Evolutionary conservation across 2,888 invertebrate species (phyloP).

Genomic region (Melinaea marsaeus): DNA sequence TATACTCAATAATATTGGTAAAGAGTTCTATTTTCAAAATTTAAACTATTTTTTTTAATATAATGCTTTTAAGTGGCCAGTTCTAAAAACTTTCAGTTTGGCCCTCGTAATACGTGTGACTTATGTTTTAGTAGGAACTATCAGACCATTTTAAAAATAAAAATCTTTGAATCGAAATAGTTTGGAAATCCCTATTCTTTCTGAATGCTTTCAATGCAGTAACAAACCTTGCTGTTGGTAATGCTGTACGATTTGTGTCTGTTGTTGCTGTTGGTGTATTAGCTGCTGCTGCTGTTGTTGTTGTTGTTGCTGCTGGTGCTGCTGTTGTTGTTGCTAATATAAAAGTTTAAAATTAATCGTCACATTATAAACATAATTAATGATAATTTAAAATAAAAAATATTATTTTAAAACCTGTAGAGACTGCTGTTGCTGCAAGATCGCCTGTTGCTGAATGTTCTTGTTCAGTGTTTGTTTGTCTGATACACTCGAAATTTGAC

Average conservation of each 20-base stretch:
- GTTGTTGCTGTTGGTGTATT: constrained; percentile 56
- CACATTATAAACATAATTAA: constrained; percentile 22
- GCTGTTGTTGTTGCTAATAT: constrained; percentile 49
- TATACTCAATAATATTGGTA: no score
- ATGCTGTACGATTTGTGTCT: constrained; percentile 68
- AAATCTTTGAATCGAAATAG: no score
- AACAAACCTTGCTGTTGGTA: constrained; percentile 63
- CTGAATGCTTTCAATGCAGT: background rate
- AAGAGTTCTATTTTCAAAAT: no score
- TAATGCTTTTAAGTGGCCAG: no score
- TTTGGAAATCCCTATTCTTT: background rate
- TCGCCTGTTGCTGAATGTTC: constrained; percentile 65
- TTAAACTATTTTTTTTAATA: no score
- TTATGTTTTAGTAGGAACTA: no score
- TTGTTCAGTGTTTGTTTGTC: constrained; percentile 76
- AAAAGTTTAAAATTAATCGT: constrained; percentile 43
- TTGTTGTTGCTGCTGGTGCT: constrained; percentile 60
- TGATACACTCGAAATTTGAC: constrained; percentile 68
- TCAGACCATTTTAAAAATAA: no score
- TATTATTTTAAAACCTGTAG: constrained; percentile 45
- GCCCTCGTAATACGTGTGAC: no score
- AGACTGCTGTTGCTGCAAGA: constrained; percentile 59
- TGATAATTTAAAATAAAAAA: background rate
- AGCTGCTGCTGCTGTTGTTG: constrained; percentile 54
- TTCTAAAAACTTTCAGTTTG: no score